Evolutionary conservation across 2,113 vertebrate genomes (phyloP).

Genomic region (Sturnira hondurensis): DNA sequence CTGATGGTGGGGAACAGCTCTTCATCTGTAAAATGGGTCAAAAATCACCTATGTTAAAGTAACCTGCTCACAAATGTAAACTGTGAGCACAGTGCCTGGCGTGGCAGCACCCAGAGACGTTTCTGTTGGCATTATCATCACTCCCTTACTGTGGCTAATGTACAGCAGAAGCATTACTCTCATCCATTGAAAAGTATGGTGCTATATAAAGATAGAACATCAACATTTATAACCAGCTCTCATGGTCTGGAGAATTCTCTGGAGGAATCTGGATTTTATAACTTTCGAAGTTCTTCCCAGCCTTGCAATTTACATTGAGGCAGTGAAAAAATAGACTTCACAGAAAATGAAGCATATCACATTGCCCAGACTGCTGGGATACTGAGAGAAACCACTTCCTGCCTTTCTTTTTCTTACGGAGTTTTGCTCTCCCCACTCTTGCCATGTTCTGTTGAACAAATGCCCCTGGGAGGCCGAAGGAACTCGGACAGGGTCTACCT

Average conservation of each 20-base stretch:
- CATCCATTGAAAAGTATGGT: neutral
- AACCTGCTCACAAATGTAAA: neutral
- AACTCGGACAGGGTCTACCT: neutral
- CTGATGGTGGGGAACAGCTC: neutral
- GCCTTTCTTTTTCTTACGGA: neutral
- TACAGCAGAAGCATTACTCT: neutral
- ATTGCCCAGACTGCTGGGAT: neutral
- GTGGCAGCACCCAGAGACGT: neutral
- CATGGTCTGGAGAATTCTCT: neutral
- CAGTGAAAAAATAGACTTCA: conserved; percentile 9
- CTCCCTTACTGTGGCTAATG: neutral
- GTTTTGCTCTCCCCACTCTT: neutral
- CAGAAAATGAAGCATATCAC: neutral
- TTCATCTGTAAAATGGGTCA: neutral
- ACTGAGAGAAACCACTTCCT: neutral
- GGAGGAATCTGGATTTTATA: neutral
- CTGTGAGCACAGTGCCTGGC: neutral
- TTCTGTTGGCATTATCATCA: neutral
- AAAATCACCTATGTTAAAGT: neutral
- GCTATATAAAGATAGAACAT: neutral
- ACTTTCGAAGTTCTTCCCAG: neutral
- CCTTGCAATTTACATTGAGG: neutral
- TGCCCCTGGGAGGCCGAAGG: neutral
- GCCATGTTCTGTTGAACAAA: neutral
- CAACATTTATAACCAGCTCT: neutral